These are phyloP conservation scores for Ceraclea dissimilis DNA, from an alignment of 2,888 invertebrate genomes.

Conservation along the genomic window DNA sequence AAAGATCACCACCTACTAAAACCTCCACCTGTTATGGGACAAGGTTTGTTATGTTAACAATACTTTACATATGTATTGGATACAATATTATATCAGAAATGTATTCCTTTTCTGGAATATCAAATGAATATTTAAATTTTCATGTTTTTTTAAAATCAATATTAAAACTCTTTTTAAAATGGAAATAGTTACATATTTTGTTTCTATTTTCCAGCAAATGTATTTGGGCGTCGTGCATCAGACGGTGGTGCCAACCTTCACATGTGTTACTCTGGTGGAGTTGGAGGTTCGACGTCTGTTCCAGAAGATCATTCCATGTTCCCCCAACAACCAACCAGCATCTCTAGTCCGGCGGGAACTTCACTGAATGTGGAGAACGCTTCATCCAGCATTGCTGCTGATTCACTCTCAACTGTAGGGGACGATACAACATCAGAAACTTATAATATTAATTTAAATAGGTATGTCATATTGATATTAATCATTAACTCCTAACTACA, in stretches of 20 bases:
- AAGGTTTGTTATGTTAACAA: conserved; percentile 51
- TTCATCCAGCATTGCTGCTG: conserved; percentile 22
- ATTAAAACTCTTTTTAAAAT: too few relatives aligned
- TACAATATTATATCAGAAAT: too few relatives aligned
- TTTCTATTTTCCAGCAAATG: conserved; percentile 48
- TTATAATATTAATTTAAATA: conserved; percentile 40
- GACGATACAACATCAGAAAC: conserved; percentile 38
- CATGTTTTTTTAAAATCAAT: too few relatives aligned
- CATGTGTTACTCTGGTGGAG: conserved; percentile 51
- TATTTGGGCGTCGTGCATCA: conserved; percentile 85
- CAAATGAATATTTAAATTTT: background rate
- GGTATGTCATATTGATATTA: too few relatives aligned
- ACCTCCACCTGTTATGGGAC: conserved; percentile 85
- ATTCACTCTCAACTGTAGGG: conserved; percentile 10
- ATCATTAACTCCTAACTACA: background rate
- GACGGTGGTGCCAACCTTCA: conserved; percentile 94
- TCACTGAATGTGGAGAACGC: conserved; percentile 15
- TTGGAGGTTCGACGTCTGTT: conserved; percentile 39
- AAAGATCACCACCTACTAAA: conserved; percentile 91
- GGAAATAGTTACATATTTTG: too few relatives aligned
- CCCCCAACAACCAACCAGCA: conserved; percentile 39
- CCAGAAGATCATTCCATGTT: conserved; percentile 45
- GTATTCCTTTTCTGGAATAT: background rate
- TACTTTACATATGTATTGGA: too few relatives aligned
- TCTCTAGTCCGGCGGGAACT: conserved; percentile 22